Percentiles rank a stretch among this genome's conserved stretches.
These are phyloP conservation scores for Phragmatobia fuliginosa DNA, from an alignment of 2,888 invertebrate species.

Conservation along the genomic window DNA sequence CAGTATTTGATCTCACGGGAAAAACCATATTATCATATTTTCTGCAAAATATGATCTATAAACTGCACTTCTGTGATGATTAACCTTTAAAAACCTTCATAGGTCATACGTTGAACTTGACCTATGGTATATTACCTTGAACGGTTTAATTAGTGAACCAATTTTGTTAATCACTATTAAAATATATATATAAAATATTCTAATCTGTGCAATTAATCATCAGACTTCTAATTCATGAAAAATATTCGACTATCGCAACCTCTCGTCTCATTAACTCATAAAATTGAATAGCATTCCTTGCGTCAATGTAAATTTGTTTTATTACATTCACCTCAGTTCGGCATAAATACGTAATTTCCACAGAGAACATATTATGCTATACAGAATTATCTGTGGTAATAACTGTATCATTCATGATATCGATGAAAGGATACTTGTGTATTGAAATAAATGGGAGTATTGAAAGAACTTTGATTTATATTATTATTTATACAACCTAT, in stretches of 20 bases:
- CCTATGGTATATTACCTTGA: background rate
- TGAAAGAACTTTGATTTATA: conserved; percentile 33
- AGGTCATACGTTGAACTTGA: background rate
- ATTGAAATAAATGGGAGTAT: conserved; percentile 7
- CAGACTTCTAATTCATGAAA: background rate
- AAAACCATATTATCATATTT: background rate
- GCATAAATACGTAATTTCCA: conserved; percentile 24
- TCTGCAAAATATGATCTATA: background rate
- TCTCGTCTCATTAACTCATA: conserved; percentile 2
- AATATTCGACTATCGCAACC: background rate
- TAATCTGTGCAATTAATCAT: conserved; percentile 1
- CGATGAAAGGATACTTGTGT: conserved; percentile 10
- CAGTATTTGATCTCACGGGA: too few relatives aligned
- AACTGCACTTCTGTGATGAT: background rate
- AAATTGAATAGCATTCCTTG: conserved; percentile 4
- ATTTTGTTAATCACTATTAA: background rate
- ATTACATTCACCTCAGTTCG: conserved; percentile 27
- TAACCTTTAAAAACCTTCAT: background rate
- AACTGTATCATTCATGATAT: conserved; percentile 11
- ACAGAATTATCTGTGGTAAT: conserved; percentile 7
- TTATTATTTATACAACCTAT: conserved; percentile 28
- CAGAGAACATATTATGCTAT: conserved; percentile 1
- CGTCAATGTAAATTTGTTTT: conserved; percentile 4
- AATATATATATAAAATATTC: background rate
- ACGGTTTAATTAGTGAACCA: background rate